Evolutionary conservation across 2,113 vertebrate genomes (phyloP).

Genomic region (Hemichromis elongatus): DNA sequence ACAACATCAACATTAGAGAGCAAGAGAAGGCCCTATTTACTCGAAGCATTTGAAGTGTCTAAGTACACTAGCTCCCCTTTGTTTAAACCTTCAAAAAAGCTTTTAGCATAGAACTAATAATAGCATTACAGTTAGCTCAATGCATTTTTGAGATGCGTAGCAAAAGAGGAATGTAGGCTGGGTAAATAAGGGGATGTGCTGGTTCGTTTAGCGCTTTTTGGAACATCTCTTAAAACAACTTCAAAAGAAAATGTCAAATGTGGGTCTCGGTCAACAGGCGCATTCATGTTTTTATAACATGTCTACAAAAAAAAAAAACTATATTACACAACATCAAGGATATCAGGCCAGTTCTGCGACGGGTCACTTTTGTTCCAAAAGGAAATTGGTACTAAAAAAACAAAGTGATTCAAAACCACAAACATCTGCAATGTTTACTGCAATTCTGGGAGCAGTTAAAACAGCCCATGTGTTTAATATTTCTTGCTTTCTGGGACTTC

Average conservation of each 20-base stretch:
- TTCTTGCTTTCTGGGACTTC: neutral
- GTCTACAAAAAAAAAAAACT: neutral
- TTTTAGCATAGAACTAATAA: conserved; percentile 58
- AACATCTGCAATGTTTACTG: neutral
- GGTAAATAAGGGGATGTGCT: neutral
- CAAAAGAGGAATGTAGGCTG: conserved; percentile 54
- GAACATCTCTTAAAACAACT: neutral
- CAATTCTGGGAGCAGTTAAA: neutral
- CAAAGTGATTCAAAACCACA: neutral
- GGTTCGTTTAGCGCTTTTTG: neutral
- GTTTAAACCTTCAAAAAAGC: conserved; percentile 39
- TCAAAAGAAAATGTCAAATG: neutral
- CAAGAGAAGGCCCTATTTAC: conserved; percentile 25
- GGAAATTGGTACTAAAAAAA: neutral
- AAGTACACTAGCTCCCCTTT: neutral
- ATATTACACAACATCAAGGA: neutral
- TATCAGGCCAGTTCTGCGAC: neutral
- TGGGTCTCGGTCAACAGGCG: conserved; percentile 7
- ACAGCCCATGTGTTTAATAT: neutral
- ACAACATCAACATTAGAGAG: conserved; percentile 29
- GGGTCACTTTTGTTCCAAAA: neutral
- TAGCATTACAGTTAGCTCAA: conserved; percentile 23
- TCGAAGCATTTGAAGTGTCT: conserved; percentile 17
- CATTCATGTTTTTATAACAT: neutral
- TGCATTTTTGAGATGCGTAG: conserved; percentile 50